Conservation (phyloP, 2,888 invertebrate genomes). For the Steinernema carpocapsae region DNA sequence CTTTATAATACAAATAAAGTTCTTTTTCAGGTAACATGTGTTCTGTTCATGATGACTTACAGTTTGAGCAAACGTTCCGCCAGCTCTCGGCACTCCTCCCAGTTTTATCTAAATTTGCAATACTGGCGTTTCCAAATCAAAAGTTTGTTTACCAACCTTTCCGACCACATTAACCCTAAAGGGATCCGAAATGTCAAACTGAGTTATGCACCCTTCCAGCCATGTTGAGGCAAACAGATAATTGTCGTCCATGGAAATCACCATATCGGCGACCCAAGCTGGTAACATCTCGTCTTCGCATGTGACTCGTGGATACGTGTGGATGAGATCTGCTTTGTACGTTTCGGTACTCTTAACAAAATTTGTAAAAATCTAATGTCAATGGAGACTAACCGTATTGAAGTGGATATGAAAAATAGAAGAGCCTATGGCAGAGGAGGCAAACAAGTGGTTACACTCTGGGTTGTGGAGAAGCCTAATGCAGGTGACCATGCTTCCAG, state of each 20-base stretch:
- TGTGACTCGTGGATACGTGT: neutral
- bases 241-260: conserved; percentile 20
- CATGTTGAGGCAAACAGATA: conserved; percentile 20
- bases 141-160: conserved; percentile 16
- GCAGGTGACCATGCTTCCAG: conserved; percentile 11
- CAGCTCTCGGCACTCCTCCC: conserved; percentile 5
- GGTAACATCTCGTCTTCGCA: neutral
- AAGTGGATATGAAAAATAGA: conserved; percentile 26
- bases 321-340: conserved; percentile 21
- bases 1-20: neutral
- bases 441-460: conserved; percentile 19
- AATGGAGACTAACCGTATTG: neutral
- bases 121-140: neutral
- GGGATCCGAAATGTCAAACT: conserved; percentile 25
- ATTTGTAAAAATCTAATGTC: too few species aligned
- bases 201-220: conserved; percentile 19
- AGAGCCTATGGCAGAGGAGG: conserved; percentile 2
- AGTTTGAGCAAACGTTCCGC: neutral
- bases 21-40: neutral
- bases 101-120: neutral
- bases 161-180: neutral
- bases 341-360: neutral
- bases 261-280: conserved; percentile 23
- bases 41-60: conserved; percentile 1
- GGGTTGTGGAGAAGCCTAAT: conserved; percentile 12